Conservation (phyloP, 2,113 vertebrate species). For the Hemiscyllium ocellatum region DNA sequence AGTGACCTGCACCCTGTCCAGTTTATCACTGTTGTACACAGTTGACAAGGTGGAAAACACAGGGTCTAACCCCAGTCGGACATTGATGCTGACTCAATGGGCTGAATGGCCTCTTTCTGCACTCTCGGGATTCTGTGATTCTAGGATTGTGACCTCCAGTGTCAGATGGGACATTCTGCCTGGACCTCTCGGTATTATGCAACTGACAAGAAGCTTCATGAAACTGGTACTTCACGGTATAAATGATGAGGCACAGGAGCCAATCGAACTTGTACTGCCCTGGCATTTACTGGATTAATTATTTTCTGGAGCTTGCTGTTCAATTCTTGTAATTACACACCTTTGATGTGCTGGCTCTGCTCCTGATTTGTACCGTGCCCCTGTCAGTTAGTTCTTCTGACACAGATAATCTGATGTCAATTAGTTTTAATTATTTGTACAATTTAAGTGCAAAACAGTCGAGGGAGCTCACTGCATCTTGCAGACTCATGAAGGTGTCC, state of each 20-base stretch:
- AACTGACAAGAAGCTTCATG: not conserved
- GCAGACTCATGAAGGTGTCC: not conserved
- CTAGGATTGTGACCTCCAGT: not conserved
- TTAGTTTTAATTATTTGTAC: slow-evolving; percentile 26
- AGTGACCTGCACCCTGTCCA: too few species aligned
- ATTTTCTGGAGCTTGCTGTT: not conserved
- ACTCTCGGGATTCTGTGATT: too few species aligned
- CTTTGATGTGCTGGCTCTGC: not conserved
- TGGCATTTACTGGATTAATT: not conserved
- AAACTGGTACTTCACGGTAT: not conserved
- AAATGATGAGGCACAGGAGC: not conserved
- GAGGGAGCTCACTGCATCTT: not conserved
- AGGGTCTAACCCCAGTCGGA: too few species aligned
- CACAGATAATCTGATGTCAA: slow-evolving; percentile 28
- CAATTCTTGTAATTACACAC: not conserved
- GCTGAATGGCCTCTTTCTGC: too few species aligned
- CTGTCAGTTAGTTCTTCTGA: not conserved
- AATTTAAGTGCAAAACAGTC: not conserved
- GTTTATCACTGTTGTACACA: too few species aligned
- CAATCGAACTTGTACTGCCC: not conserved
- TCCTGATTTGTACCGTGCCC: not conserved
- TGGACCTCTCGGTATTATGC: not conserved
- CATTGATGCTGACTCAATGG: too few species aligned
- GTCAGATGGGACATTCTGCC: not conserved
- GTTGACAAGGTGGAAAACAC: too few species aligned